Percentiles rank a stretch among this genome's conserved stretches.
Conservation (phyloP, 1,140 invertebrate species). For the Drosophila elegans region DNA sequence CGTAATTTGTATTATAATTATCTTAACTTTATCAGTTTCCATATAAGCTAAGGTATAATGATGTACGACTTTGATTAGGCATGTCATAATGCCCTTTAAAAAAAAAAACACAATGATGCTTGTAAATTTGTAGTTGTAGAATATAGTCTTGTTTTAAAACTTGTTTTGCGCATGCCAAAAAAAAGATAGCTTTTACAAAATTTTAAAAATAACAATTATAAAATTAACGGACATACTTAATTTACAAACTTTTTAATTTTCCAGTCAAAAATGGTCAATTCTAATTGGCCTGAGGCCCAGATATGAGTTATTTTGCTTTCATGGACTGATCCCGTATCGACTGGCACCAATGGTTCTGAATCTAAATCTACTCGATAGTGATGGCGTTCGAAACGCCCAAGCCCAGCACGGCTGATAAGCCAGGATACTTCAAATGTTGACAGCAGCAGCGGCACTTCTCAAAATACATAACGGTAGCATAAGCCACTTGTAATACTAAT, state of each 20-base stretch:
- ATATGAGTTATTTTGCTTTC: not conserved
- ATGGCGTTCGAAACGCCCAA: conserved; percentile 67
- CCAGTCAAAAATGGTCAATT: not conserved
- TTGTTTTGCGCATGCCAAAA: too few species aligned
- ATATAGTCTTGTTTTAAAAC: not conserved
- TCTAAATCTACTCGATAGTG: conserved; percentile 31
- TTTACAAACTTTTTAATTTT: not conserved
- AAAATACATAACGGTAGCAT: conserved; percentile 24
- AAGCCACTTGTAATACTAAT: conserved; percentile 14
- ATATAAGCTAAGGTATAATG: too few species aligned
- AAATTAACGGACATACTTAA: too few species aligned
- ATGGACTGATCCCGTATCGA: not conserved
- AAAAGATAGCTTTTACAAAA: too few species aligned
- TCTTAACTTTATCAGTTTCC: too few species aligned
- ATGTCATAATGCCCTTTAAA: too few species aligned
- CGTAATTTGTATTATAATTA: too few species aligned
- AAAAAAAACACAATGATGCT: too few species aligned
- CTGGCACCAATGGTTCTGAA: not conserved
- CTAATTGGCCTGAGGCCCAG: conserved; percentile 1
- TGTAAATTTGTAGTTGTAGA: not conserved
- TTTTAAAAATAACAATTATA: too few species aligned
- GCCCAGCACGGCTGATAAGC: conserved; percentile 42
- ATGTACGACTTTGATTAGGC: too few species aligned
- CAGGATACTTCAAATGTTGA: conserved; percentile 44
- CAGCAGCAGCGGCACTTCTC: conserved; percentile 35